These are phyloP conservation scores for Gortyna flavago DNA, from an alignment of 2,888 invertebrate genomes.

Conservation along the genomic window DNA sequence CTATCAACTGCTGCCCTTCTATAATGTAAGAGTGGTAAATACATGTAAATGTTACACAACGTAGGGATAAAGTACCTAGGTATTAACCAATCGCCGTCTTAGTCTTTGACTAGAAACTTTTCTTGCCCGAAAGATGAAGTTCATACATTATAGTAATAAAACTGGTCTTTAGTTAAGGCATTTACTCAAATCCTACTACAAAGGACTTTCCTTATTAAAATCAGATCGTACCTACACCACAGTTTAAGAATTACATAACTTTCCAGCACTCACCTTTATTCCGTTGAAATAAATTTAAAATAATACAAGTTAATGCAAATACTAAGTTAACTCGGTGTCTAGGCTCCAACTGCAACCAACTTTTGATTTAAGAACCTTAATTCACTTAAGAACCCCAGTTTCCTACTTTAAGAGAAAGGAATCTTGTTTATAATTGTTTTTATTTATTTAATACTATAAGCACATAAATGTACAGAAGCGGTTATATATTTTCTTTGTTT, in stretches of 20 bases:
- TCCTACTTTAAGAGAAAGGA: constrained; percentile 46
- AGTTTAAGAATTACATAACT: constrained; percentile 31
- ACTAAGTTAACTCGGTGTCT: constrained; percentile 37
- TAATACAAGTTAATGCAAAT: constrained; percentile 59
- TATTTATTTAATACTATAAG: not conserved
- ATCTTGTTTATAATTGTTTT: constrained; percentile 18
- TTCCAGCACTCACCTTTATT: constrained; percentile 9
- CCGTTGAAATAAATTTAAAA: constrained; percentile 40
- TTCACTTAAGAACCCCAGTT: constrained; percentile 50
- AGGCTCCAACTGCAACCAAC: constrained; percentile 51
- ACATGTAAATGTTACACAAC: not conserved
- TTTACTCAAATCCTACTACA: not conserved
- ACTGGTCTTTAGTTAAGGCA: not conserved
- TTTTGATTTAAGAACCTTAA: constrained; percentile 62
- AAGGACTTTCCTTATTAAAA: constrained; percentile 17
- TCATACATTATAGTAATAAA: not conserved
- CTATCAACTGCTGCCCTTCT: not conserved
- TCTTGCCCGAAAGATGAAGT: not conserved
- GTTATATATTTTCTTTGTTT: not conserved
- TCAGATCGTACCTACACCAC: constrained; percentile 17
- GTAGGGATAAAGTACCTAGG: not conserved
- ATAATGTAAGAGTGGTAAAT: not conserved
- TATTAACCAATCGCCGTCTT: not conserved
- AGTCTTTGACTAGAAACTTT: not conserved
- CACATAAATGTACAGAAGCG: no score